Evolutionary conservation across 2,113 vertebrate species (phyloP).

Genomic region (Notarius quadriscutis): DNA sequence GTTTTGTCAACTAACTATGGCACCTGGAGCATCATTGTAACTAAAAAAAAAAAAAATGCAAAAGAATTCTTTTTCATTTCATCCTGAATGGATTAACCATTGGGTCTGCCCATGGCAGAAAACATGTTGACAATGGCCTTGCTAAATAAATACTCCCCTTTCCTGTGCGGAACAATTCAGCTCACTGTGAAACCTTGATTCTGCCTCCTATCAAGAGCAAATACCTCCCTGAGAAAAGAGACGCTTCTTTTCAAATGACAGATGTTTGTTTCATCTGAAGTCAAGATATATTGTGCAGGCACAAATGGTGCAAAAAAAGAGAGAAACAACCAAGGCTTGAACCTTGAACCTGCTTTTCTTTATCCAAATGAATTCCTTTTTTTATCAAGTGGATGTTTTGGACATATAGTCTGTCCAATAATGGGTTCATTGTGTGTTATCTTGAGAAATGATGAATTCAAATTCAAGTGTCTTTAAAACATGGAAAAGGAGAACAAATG

Average conservation of each 20-base stretch:
- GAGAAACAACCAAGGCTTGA: conserved; percentile 55
- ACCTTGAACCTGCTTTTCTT: conserved; percentile 63
- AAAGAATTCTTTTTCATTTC: conserved; percentile 74
- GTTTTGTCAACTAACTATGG: conserved; percentile 72
- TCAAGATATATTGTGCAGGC: conserved; percentile 71
- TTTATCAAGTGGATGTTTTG: conserved; percentile 53
- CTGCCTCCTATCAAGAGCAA: conserved; percentile 64
- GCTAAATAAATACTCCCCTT: conserved; percentile 79
- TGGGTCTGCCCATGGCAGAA: conserved; percentile 71
- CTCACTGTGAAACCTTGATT: conserved; percentile 77
- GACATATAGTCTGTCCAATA: conserved; percentile 43
- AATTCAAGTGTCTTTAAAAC: conserved; percentile 40
- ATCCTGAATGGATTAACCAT: conserved; percentile 72
- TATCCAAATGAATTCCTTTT: conserved; percentile 53
- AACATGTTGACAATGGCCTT: conserved; percentile 79
- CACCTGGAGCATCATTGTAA: conserved; percentile 85
- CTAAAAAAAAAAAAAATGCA: conserved; percentile 75
- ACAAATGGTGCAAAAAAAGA: conserved; percentile 58
- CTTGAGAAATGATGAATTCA: conserved; percentile 41
- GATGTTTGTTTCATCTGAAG: conserved; percentile 75
- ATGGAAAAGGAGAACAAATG: conserved; percentile 28
- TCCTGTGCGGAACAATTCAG: conserved; percentile 66
- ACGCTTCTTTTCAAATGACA: conserved; percentile 71
- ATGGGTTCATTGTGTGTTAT: conserved; percentile 37
- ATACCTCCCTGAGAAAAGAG: conserved; percentile 64